phyloP scores from a whole-genome alignment of 1,140 invertebrate genomes.

The Patella vulgata region DNA sequence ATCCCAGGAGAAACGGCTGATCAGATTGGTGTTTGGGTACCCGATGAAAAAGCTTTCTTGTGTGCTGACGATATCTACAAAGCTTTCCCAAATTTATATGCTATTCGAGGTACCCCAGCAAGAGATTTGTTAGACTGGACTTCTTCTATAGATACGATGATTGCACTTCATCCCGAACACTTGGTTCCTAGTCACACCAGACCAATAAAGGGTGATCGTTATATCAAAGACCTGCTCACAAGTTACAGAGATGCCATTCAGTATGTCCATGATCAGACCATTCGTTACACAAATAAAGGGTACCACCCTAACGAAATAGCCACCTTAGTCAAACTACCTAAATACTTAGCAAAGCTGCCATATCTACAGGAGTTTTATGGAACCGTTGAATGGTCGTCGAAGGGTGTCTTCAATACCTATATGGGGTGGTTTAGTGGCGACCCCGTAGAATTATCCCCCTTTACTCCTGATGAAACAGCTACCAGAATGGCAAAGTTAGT shows the following conservation, averaged over 20 bases:
- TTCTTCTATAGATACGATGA: slow-evolving; percentile 47
- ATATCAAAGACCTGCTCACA: slow-evolving; percentile 36
- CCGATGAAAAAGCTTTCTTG: slow-evolving; percentile 38
- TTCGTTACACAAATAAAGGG: slow-evolving; percentile 47
- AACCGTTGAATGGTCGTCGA: slow-evolving; percentile 52
- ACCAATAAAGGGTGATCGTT: slow-evolving; percentile 39
- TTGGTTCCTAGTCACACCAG: slow-evolving; percentile 54
- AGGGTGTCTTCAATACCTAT: slow-evolving; percentile 47
- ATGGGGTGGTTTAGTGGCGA: slow-evolving; percentile 57
- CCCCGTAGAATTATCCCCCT: slow-evolving; percentile 45
- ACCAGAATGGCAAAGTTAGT: slow-evolving; percentile 39
- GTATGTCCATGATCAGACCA: slow-evolving; percentile 52
- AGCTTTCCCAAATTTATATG: slow-evolving; percentile 58
- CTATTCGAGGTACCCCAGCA: slow-evolving; percentile 51
- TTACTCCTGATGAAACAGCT: slow-evolving; percentile 40
- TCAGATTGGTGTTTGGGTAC: slow-evolving; percentile 56
- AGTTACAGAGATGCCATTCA: slow-evolving; percentile 54
- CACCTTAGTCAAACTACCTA: slow-evolving; percentile 36
- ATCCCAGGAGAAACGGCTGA: slow-evolving; percentile 58
- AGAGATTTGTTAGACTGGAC: slow-evolving; percentile 47
- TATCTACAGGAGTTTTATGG: slow-evolving; percentile 51
- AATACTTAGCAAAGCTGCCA: slow-evolving; percentile 33
- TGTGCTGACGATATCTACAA: slow-evolving; percentile 54
- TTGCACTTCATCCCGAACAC: slow-evolving; percentile 38
- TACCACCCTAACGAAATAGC: slow-evolving; percentile 46